Conservation (phyloP, 1,140 invertebrate genomes). For the Eriosoma lanigerum region DNA sequence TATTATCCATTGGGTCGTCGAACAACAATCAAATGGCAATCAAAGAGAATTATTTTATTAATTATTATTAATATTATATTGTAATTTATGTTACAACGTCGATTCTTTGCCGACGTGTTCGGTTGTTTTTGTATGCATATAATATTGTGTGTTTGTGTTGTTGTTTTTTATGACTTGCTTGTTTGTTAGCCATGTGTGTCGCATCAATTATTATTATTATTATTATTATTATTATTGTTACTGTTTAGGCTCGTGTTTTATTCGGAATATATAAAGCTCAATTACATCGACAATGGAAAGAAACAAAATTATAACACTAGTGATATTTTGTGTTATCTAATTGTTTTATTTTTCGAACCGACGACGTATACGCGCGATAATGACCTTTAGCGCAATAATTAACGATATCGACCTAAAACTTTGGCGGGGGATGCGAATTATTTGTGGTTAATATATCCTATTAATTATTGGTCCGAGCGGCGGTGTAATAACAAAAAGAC, state of each 20-base stretch:
- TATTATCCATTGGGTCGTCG: no score
- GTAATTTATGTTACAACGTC: neutral
- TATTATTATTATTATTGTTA: no score
- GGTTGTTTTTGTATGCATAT: neutral
- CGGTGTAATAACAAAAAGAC: no score
- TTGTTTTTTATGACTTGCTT: neutral
- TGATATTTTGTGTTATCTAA: neutral
- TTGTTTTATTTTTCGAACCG: conserved; percentile 43
- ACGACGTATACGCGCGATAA: neutral
- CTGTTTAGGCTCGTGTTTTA: neutral
- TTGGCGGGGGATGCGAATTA: neutral
- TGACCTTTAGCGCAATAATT: neutral
- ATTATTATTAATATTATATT: neutral
- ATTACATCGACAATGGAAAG: conserved; percentile 30
- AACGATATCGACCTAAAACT: neutral
- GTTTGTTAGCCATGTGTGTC: conserved; percentile 14
- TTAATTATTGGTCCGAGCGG: no score
- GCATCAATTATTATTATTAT: conserved; percentile 33
- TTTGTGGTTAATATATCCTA: no score
- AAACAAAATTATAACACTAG: conserved; percentile 4
- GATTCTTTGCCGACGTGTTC: neutral
- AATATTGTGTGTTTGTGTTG: no score
- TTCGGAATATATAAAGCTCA: neutral
- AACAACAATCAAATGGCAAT: no score
- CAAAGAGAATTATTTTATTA: no score